A percentile compares a stretch with the other conserved stretches of the same genome.
Evolutionary conservation across 2,113 vertebrate genomes (phyloP).

Genomic region (Dicrurus megarhynchus): DNA sequence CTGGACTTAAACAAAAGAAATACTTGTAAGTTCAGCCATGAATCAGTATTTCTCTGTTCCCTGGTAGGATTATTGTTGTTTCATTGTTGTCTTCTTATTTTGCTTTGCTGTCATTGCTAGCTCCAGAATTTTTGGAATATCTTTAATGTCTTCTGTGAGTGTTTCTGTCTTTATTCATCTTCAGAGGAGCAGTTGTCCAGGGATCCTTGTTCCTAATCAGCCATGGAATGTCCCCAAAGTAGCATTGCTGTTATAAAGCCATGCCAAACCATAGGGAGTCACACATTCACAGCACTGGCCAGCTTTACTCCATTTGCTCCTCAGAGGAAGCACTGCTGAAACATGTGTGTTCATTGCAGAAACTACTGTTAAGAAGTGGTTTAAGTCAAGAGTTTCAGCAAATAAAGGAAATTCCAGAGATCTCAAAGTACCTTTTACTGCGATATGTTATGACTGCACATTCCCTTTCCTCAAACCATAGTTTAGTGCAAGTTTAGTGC

Average conservation of each 20-base stretch:
- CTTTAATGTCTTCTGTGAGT: neutral
- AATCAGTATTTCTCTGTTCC: neutral
- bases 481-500: neutral
- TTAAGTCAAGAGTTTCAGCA: neutral
- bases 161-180: neutral
- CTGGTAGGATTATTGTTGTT: neutral
- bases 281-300: neutral
- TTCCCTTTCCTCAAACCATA: neutral
- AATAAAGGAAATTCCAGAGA: constrained; percentile 1
- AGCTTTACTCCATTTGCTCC: neutral
- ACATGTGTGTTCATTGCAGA: neutral
- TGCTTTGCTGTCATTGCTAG: neutral
- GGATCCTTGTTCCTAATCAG: neutral
- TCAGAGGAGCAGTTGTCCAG: neutral
- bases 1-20: neutral
- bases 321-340: neutral
- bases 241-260: neutral
- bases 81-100: neutral
- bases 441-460: neutral
- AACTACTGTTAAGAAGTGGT: neutral
- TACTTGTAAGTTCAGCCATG: neutral
- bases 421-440: neutral
- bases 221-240: fast-evolving
- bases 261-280: neutral
- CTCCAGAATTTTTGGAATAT: neutral